phyloP scores from a whole-genome alignment of 2,888 invertebrate species.

The Scaeva pyrastri region DNA sequence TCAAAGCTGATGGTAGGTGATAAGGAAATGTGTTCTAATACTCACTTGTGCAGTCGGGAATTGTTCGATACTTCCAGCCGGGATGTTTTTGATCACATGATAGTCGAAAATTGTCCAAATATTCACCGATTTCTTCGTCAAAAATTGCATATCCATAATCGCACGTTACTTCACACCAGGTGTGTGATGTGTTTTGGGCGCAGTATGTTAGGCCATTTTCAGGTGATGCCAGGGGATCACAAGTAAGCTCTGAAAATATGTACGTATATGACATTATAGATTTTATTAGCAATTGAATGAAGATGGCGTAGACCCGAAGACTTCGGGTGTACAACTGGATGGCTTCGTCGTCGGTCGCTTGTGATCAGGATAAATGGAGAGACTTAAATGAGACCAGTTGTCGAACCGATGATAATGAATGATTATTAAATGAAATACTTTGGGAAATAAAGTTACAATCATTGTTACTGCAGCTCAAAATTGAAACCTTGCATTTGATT shows the following conservation, averaged over 20 bases:
- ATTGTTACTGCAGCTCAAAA: too few relatives aligned
- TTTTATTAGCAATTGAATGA: too few relatives aligned
- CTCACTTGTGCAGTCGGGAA: slow-evolving; percentile 86
- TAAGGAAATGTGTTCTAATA: neutral
- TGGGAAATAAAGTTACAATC: too few relatives aligned
- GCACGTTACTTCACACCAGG: slow-evolving; percentile 86
- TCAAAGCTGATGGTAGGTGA: neutral
- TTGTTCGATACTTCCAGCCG: slow-evolving; percentile 82
- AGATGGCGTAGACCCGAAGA: too few relatives aligned
- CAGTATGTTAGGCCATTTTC: slow-evolving; percentile 85
- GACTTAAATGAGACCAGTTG: too few relatives aligned
- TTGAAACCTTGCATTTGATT: too few relatives aligned
- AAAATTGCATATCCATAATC: slow-evolving; percentile 86
- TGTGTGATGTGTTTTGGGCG: slow-evolving; percentile 82
- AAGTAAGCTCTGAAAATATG: slow-evolving; percentile 78
- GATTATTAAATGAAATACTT: too few relatives aligned
- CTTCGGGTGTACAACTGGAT: too few relatives aligned
- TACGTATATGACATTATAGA: neutral
- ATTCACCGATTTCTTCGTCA: slow-evolving; percentile 79
- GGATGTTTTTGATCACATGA: slow-evolving; percentile 82
- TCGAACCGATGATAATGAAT: too few relatives aligned
- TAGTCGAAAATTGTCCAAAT: slow-evolving; percentile 79
- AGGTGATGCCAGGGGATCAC: slow-evolving; percentile 84
- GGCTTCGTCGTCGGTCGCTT: too few relatives aligned
- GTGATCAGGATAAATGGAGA: too few relatives aligned